Evolutionary conservation across 2,797 vertebrate species (phyloP), one percentile per base, ranked within the genome.

Genomic region (Halcyon chelicuti): DNA sequence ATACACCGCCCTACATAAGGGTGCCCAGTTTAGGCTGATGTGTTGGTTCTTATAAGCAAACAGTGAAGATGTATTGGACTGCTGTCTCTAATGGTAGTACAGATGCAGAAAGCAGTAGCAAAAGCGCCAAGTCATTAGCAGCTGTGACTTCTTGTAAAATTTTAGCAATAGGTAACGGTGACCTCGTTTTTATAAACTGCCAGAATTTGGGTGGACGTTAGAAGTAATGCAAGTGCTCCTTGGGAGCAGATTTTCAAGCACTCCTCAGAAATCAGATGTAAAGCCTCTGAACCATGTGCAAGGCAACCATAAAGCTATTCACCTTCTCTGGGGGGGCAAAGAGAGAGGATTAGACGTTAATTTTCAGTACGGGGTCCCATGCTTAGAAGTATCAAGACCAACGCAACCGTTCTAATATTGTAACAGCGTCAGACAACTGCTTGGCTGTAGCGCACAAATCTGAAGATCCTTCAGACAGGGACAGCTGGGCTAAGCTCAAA

Each of bases 381-480:
- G 84, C 83, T 94, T 93, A 88, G 82, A 90, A 95, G 88, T 77
- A 78, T 58, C 39, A 88, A 93, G 71, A 81, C 82, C 80, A 90
- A 90, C 9, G 55, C 88, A 88, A 76, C 76, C 12, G 1, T 91
- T 94, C 94, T 85, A 97, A 96, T 95, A 94, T 94, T 23, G 80
- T 90, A 94, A 94, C 74, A 86, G 76, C 3, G 21, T 78, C 89
- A 78, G 74, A 92, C 73, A 96, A 94, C 93, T 93, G 83, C 77
- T 63, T 65, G 72, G 79, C 91, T 67, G 82, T 63, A 89, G 66
- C 23, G 18, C 77, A 87, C 57, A 82, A 90, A 94, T 93, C 90
- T 86, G 84, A 93, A 94, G 91, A 79, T 87, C 94, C 94, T 97
- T 92, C 61, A 89, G 85, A 94, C 95, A 95, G 94, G 65, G 88